Conservation (phyloP, 1,140 invertebrate genomes). For the Sarcophaga bullata region DNA sequence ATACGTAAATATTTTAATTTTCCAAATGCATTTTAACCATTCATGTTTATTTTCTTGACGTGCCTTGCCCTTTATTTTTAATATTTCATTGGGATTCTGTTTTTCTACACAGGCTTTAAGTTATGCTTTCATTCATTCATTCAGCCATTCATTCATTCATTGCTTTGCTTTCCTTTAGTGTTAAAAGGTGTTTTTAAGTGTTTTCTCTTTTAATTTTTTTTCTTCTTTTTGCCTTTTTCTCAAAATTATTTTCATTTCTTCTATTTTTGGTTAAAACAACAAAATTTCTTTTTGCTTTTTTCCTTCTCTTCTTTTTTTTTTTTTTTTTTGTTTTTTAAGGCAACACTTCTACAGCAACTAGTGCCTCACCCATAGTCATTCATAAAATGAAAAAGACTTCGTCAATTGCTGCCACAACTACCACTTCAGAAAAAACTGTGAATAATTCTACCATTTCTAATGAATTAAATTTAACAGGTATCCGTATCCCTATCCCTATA, state of each 20-base stretch:
- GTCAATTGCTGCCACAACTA: background rate
- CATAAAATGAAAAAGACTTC: slow-evolving; percentile 11
- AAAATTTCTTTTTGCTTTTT: background rate
- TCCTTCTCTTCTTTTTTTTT: background rate
- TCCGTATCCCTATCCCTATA: background rate
- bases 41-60: no score
- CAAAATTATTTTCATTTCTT: background rate
- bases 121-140: background rate
- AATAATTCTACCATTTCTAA: slow-evolving; percentile 5
- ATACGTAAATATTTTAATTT: no score
- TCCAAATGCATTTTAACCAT: no score
- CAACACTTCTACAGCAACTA: slow-evolving; percentile 1
- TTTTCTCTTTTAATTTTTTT: background rate
- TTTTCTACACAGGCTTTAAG: no score
- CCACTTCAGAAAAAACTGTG: slow-evolving; percentile 1
- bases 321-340: slow-evolving; percentile 9
- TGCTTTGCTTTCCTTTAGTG: background rate
- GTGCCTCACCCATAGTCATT: background rate
- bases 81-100: no score
- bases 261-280: background rate
- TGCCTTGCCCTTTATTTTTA: no score
- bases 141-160: background rate
- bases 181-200: background rate
- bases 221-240: background rate
- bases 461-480: slow-evolving; percentile 29